Conservation (phyloP, 2,113 vertebrate species). For the Pseudorasbora parva region DNA sequence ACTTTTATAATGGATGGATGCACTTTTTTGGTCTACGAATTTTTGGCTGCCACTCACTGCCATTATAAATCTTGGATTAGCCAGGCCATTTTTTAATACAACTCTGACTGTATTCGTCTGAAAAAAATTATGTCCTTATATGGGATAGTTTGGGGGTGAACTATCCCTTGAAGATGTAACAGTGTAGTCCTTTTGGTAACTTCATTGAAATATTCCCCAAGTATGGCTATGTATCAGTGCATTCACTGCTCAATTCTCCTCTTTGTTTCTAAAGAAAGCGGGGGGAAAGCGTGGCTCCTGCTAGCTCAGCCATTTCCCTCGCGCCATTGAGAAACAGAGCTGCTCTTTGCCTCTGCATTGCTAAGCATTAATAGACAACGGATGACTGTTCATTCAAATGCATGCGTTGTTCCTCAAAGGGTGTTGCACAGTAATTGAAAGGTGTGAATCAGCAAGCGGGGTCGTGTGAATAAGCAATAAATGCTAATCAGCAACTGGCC, state of each 20-base stretch:
- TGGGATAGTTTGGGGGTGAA: no score
- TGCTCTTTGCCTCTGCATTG: constrained; percentile 52
- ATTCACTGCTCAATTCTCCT: constrained; percentile 23
- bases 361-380: constrained; percentile 60
- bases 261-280: neutral
- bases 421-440: constrained; percentile 48
- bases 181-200: neutral
- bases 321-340: constrained; percentile 24
- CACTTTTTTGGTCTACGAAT: no score
- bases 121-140: no score
- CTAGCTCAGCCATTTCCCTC: constrained; percentile 57
- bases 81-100: no score
- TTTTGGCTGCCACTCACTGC: no score
- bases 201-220: neutral
- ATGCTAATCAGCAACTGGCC: constrained; percentile 53
- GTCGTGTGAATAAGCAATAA: constrained; percentile 52
- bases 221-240: neutral
- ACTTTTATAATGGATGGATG: no score
- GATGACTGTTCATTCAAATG: constrained; percentile 53
- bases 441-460: constrained; percentile 30
- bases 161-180: neutral
- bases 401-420: neutral
- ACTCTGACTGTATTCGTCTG: no score
- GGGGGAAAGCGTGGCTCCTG: constrained; percentile 33
- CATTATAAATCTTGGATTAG: no score